Base-by-base conservation (phyloP, 1,140 invertebrate genomes). In the Nylanderia fulva region DNA sequence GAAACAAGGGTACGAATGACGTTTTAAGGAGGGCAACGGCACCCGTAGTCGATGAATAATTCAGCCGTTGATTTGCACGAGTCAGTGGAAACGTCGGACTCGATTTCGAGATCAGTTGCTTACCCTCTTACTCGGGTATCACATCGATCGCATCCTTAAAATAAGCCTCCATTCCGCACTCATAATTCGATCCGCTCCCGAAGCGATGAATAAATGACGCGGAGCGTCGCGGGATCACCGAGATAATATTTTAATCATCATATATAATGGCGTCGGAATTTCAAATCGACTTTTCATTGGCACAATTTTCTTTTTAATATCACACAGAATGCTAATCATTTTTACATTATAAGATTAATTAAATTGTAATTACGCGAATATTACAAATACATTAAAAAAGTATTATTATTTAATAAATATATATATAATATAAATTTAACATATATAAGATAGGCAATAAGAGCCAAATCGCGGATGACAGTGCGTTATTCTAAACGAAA, bases 21-120 rank as follows among this genome's bases (percentile, higher is more conserved):
- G 3, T 63, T 84, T 54, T 63, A 27, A 76, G 48, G 33, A 69
- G 29, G 61, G 61, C 42, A 79, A 68, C 36, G 52, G 64, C 18
- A 21, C 1, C 36, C 15, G 33, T 61, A 74, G 72, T 82, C 90
- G 91, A 91, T 92, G 91, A 91, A 92, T 91, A 85, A 92, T 92
- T 91, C 90, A 91, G 24, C 9, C 79, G 63, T 66, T 76, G 77
- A 91, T 91, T 91, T 91, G 90, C 90, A 90, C 90, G 74, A 72
- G 33, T 61, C 60, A 82, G 68, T 66, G 74, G 85, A 85, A 86
- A 86, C 84, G 79, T 91, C 60, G 52, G 82, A 88, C 68, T 88
- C 85, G 58, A 85, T 90, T 90, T 88, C 45, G 80, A 86, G 77
- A 86, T 86, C 45, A 54, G 42, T 80, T 79, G 29, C 60, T 63